Evolutionary conservation across 1,140 invertebrate genomes (phyloP), one percentile per base, ranked within the genome.

Genomic region (Zeugodacus cucurbitae): DNA sequence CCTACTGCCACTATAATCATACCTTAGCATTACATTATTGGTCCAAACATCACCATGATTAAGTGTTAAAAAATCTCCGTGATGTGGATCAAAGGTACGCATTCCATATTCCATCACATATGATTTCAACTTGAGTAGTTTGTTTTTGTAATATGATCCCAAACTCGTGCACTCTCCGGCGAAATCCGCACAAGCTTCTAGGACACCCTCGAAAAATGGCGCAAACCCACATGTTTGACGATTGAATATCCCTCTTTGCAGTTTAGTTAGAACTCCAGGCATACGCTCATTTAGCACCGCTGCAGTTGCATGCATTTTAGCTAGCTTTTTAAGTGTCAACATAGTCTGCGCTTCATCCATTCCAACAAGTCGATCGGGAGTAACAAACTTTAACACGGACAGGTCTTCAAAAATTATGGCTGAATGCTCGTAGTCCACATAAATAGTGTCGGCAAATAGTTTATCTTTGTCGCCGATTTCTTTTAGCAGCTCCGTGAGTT

Each of bases 41-140:
- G 94, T 91, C 95, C 96, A 96, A 5, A 94, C 93, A 90, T 96
- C 96, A 26, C 96, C 96, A 86, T 96, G 96, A 88, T 94, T 95
- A 29, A 96, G 90, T 2, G 95, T 95, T 87, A 94, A 94, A 88
- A 96, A 95, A 29, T 95, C 93, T 7, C 94, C 93, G 3, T 92
- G 87, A 20, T 94, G 87, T 0, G 90, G 89, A 78, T 92, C 91
- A 70, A 91, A 91, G 5, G 90, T 89, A 2, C 87, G 58, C 11
- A 89, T 87, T 1, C 88, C 89, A 86, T 92, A 90, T 37, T 92
- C 92, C 89, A 93, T 90, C 6, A 92, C n/a, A n/a, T 88, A 78
- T 1, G 89, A 48, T 32, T 89, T 88, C 11, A 93, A 32, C 0
- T 89, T 88, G 11, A 64, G 59, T 29, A 93, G 62, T 88, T 93